These are phyloP conservation scores for Callipepla californica DNA, from an alignment of 2,113 vertebrate genomes.

Conservation along the genomic window DNA sequence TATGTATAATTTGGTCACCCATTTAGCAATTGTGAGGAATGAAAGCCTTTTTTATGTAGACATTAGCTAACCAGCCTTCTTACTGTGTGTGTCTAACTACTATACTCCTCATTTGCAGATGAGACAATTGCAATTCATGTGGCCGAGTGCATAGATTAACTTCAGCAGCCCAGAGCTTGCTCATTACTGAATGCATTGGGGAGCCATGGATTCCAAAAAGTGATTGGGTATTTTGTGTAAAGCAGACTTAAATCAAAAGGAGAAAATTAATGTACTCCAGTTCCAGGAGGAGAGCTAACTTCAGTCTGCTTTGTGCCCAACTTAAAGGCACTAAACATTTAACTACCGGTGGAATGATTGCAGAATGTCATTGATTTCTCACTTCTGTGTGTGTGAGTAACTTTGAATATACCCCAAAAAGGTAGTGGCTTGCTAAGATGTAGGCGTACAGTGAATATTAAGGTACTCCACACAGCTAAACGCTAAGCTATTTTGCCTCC, in stretches of 20 bases:
- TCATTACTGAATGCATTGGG: neutral
- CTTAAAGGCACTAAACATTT: neutral
- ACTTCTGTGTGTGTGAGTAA: neutral
- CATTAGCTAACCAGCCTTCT: neutral
- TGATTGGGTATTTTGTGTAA: neutral
- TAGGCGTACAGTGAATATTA: neutral
- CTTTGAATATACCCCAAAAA: neutral
- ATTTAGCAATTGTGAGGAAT: neutral
- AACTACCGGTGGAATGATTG: neutral
- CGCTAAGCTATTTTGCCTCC: neutral
- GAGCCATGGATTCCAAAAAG: neutral
- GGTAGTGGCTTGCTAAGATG: neutral
- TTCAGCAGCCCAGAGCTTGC: neutral
- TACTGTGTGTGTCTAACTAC: fast-evolving
- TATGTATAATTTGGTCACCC: neutral
- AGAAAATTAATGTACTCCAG: neutral
- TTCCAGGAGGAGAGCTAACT: neutral
- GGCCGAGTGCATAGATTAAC: fast-evolving
- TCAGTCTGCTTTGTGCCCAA: fast-evolving
- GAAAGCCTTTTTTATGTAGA: neutral
- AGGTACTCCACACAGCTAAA: neutral
- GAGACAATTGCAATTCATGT: neutral
- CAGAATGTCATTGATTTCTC: neutral
- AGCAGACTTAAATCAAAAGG: neutral
- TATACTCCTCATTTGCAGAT: neutral